phyloP scores from a whole-genome alignment of 2,888 invertebrate species.

The Laspeyria flexula region DNA sequence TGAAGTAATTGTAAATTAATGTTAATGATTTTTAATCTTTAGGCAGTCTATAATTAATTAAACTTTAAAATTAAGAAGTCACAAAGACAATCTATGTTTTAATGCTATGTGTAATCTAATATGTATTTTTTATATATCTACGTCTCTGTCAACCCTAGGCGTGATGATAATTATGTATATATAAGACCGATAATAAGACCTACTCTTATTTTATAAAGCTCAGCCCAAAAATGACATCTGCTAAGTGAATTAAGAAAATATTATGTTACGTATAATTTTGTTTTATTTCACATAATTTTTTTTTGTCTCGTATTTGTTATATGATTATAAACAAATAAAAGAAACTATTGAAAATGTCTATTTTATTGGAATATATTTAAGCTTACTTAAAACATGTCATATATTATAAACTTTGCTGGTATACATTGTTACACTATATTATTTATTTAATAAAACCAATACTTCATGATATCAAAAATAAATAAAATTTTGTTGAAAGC shows the following conservation, averaged over 20 bases:
- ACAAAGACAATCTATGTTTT: slow-evolving; percentile 37
- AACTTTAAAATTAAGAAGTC: slow-evolving; percentile 29
- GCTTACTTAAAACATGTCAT: slow-evolving; percentile 6
- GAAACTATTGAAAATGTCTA: slow-evolving; percentile 2
- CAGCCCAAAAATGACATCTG: slow-evolving; percentile 44
- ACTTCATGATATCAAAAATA: no score
- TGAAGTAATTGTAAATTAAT: slow-evolving; percentile 49
- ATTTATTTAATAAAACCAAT: no score
- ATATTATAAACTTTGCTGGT: slow-evolving; percentile 12
- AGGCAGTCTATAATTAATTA: slow-evolving; percentile 13
- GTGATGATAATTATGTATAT: neutral
- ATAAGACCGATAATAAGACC: slow-evolving; percentile 16
- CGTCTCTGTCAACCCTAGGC: neutral
- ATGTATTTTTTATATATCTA: neutral
- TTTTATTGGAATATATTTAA: slow-evolving; percentile 8
- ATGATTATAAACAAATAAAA: slow-evolving; percentile 26
- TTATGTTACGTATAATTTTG: slow-evolving; percentile 14
- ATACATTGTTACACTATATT: slow-evolving; percentile 22
- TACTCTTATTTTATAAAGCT: slow-evolving; percentile 53
- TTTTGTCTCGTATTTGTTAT: neutral
- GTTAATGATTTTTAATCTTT: slow-evolving; percentile 24
- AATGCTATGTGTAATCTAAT: slow-evolving; percentile 19
- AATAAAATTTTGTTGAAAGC: neutral
- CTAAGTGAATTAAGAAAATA: slow-evolving; percentile 19
- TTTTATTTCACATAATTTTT: neutral